Conservation (phyloP, 2,113 vertebrate species). For the Tychaedon coryphoeus region DNA sequence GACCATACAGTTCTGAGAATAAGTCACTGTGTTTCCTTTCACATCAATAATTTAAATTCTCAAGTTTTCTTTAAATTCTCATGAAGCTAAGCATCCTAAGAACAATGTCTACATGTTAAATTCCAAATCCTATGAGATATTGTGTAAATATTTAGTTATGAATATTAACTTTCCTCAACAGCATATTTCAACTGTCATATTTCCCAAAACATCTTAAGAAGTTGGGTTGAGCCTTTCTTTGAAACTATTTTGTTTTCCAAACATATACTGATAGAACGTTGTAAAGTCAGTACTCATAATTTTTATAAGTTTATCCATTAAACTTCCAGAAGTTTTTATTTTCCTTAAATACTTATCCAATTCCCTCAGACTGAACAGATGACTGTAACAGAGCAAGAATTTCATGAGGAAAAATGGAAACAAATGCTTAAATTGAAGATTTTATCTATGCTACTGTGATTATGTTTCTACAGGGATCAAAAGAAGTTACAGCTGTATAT, state of each 20-base stretch:
- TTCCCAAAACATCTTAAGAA: background rate
- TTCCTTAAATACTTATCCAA: background rate
- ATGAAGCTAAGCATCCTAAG: background rate
- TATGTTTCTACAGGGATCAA: background rate
- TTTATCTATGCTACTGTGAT: conserved; percentile 12
- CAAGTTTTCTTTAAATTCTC: background rate
- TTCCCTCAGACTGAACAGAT: background rate
- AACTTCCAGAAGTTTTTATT: background rate
- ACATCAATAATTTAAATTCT: background rate
- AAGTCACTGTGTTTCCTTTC: background rate
- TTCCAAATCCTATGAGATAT: background rate
- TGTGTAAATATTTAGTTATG: background rate
- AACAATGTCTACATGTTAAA: background rate
- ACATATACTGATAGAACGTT: background rate
- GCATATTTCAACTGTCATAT: background rate
- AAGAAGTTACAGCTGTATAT: conserved; percentile 29
- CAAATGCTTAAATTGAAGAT: background rate
- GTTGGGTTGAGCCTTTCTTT: background rate
- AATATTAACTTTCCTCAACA: background rate
- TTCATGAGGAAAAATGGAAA: background rate
- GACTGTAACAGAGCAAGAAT: background rate
- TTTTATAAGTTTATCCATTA: background rate
- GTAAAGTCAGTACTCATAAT: background rate
- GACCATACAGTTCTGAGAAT: background rate
- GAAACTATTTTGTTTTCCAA: background rate